Percentiles rank a stretch among this genome's conserved stretches.
Evolutionary conservation across 1,140 invertebrate genomes (phyloP).

Genomic region (Ceratina australensis): DNA sequence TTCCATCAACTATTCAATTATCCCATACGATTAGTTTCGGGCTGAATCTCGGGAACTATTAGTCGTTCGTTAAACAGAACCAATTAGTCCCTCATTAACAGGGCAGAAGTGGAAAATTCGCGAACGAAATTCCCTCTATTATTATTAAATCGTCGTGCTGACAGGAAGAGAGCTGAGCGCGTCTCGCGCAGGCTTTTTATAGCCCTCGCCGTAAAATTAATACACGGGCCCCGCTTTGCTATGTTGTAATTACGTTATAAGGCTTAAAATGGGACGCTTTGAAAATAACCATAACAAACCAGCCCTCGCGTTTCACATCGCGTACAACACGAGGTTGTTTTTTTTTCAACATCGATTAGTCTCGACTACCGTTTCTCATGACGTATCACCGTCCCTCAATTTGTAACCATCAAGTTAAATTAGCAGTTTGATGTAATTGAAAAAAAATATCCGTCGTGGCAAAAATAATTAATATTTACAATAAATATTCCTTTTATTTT

Average conservation of each 20-base stretch:
- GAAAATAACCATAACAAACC: slow-evolving; percentile 36
- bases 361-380: too few species aligned
- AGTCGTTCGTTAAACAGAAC: slow-evolving; percentile 10
- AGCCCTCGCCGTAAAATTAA: slow-evolving; percentile 15
- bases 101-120: background rate
- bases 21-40: slow-evolving; percentile 8
- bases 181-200: background rate
- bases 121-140: slow-evolving; percentile 1
- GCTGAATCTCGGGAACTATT: background rate
- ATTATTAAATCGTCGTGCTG: slow-evolving; percentile 22
- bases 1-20: slow-evolving; percentile 30
- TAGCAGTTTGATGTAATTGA: too few species aligned
- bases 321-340: slow-evolving; percentile 1
- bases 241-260: slow-evolving; percentile 42
- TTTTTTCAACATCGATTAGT: too few species aligned
- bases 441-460: too few species aligned
- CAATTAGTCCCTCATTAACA: slow-evolving; percentile 12
- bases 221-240: slow-evolving; percentile 15
- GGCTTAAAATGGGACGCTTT: slow-evolving; percentile 3
- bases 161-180: too few species aligned
- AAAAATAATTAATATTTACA: background rate
- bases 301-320: background rate
- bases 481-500: too few species aligned
- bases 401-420: too few species aligned
- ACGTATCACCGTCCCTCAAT: too few species aligned